These are phyloP conservation scores for Salminus brasiliensis DNA, from an alignment of 2,113 vertebrate species.

Conservation along the genomic window DNA sequence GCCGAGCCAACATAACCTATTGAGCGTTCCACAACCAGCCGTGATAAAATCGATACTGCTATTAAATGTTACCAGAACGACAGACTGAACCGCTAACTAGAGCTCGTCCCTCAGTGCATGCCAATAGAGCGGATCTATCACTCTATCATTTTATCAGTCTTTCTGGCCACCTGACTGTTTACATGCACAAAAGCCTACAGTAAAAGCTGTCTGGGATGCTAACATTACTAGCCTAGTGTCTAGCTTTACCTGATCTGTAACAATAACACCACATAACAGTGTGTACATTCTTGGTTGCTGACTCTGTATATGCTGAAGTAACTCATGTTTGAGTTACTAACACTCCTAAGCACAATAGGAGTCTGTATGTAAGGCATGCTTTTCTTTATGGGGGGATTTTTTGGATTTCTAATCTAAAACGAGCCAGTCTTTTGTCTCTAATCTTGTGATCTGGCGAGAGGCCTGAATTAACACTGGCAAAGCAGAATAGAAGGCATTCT, in stretches of 20 bases:
- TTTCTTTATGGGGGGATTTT: conserved; percentile 13
- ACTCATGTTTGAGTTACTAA: not conserved
- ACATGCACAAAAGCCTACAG: not conserved
- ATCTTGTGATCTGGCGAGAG: not conserved
- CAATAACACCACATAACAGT: not conserved
- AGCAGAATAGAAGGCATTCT: not conserved
- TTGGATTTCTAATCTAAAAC: not conserved
- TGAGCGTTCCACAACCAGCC: not conserved
- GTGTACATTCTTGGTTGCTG: not conserved
- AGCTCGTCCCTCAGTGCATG: not conserved
- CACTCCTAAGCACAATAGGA: not conserved
- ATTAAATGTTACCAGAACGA: conserved; percentile 17
- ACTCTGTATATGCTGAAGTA: not conserved
- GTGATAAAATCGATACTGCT: conserved; percentile 1
- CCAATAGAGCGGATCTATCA: not conserved
- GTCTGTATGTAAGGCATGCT: not conserved
- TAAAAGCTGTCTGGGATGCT: not conserved
- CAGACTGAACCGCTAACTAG: not conserved
- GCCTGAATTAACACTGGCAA: not conserved
- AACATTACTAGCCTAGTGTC: too few relatives aligned
- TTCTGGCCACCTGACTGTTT: not conserved
- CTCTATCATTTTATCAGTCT: not conserved
- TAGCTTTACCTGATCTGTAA: not conserved
- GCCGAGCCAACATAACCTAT: too few relatives aligned
- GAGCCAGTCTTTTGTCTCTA: conserved; percentile 11